A percentile compares a stretch with the other conserved stretches of the same genome.
Evolutionary conservation across 2,797 vertebrate species (phyloP).

Genomic region (Nasua narica): DNA sequence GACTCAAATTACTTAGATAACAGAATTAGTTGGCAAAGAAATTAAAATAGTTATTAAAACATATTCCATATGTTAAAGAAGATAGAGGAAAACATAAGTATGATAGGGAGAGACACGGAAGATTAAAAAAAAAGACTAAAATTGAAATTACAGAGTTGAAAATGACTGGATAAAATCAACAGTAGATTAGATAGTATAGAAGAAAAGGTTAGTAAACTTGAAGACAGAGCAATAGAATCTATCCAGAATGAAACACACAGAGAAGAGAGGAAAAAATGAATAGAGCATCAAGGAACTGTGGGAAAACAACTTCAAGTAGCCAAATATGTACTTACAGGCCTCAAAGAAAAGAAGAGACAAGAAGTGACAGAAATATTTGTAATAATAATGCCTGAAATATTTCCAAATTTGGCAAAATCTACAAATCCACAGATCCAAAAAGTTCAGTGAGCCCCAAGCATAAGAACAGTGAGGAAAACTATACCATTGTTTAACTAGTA

Average conservation of each 20-base stretch:
- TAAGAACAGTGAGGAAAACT: not conserved
- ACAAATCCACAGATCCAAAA: not conserved
- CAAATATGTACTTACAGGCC: not conserved
- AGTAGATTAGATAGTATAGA: not conserved
- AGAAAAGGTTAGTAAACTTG: conserved; percentile 23
- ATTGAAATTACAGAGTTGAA: not conserved
- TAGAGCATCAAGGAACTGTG: not conserved
- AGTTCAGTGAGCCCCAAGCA: not conserved
- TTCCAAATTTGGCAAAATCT: not conserved
- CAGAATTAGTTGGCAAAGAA: not conserved
- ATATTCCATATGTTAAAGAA: not conserved
- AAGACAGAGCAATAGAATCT: not conserved
- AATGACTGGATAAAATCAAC: not conserved
- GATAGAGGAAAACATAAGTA: not conserved
- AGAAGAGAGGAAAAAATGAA: not conserved
- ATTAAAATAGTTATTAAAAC: not conserved
- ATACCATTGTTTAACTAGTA: not conserved
- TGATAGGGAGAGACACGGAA: not conserved
- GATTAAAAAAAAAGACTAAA: not conserved
- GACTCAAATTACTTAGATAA: not conserved
- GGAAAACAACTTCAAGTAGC: not conserved
- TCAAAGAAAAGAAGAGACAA: not conserved
- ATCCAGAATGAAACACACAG: not conserved
- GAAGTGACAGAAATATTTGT: not conserved
- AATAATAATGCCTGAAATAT: not conserved